These are phyloP conservation scores for Bubo bubo DNA, from an alignment of 2,113 vertebrate genomes.

Conservation along the genomic window DNA sequence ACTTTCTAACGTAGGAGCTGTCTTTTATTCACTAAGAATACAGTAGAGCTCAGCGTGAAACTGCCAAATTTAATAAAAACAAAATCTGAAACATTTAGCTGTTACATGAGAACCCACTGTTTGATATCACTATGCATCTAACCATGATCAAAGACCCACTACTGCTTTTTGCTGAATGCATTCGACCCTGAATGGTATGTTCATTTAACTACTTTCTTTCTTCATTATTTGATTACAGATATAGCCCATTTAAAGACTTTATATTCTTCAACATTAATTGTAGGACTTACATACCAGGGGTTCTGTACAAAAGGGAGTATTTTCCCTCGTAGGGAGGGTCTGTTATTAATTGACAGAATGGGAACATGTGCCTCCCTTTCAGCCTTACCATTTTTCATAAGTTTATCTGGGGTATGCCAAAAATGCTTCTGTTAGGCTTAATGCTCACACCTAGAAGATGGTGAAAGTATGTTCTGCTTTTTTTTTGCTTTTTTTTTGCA, in stretches of 20 bases:
- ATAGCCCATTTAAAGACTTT: slow-evolving; percentile 68
- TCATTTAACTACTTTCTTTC: slow-evolving; percentile 75
- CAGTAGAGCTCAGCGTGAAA: slow-evolving; percentile 82
- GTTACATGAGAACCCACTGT: slow-evolving; percentile 79
- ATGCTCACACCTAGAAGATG: background rate
- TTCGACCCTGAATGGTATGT: slow-evolving; percentile 74
- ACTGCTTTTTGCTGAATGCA: slow-evolving; percentile 72
- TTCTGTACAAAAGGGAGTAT: slow-evolving; percentile 55
- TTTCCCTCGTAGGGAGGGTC: slow-evolving; percentile 45
- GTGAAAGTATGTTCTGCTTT: background rate
- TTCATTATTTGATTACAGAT: slow-evolving; percentile 81
- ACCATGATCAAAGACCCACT: slow-evolving; percentile 82
- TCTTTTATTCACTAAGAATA: slow-evolving; percentile 78
- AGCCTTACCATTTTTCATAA: background rate
- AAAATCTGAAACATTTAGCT: slow-evolving; percentile 82
- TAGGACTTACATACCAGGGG: slow-evolving; percentile 66
- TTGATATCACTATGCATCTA: slow-evolving; percentile 80
- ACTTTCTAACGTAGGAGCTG: slow-evolving; percentile 73
- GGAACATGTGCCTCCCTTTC: background rate
- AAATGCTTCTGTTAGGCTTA: slow-evolving; percentile 40
- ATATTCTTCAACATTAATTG: slow-evolving; percentile 72
- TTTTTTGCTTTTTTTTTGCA: background rate
- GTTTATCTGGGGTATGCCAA: slow-evolving; percentile 27
- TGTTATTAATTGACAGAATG: slow-evolving; percentile 45
- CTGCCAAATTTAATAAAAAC: slow-evolving; percentile 84